phyloP scores from a whole-genome alignment of 37 sponge, comb jelly and placozoan species.

The Diacarnus erythraeanus region DNA sequence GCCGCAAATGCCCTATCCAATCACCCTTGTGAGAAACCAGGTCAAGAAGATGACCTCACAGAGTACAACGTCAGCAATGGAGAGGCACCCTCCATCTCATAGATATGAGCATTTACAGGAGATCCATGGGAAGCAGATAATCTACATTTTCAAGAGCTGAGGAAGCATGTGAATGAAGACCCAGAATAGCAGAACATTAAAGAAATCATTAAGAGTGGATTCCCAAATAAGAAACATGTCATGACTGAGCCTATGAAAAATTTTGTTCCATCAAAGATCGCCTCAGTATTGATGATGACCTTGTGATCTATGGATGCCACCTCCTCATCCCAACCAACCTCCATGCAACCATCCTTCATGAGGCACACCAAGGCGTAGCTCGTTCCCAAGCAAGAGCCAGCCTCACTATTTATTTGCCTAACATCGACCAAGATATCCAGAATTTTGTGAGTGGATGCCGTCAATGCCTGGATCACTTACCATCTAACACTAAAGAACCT shows the following conservation, averaged over 20 bases:
- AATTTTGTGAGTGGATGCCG: too few species aligned
- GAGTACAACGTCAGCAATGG: slow-evolving; percentile 5
- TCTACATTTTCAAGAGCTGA: slow-evolving; percentile 29
- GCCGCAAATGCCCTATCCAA: slow-evolving; percentile 43
- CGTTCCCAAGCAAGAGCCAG: too few species aligned
- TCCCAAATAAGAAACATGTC: slow-evolving; percentile 14
- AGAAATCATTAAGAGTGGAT: slow-evolving; percentile 15
- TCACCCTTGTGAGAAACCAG: slow-evolving; percentile 4
- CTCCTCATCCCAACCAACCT: slow-evolving; percentile 17
- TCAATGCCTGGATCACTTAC: too few species aligned
- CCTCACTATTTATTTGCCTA: too few species aligned
- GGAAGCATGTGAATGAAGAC: slow-evolving; percentile 22
- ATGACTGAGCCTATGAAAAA: slow-evolving; percentile 1
- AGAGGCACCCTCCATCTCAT: neutral
- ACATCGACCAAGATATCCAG: too few species aligned
- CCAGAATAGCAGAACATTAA: slow-evolving; percentile 25
- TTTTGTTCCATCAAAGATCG: slow-evolving; percentile 25
- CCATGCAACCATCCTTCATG: too few species aligned
- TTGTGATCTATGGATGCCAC: slow-evolving; percentile 32
- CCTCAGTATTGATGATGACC: slow-evolving; percentile 30
- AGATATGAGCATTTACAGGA: neutral
- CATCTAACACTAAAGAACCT: too few species aligned
- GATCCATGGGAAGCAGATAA: slow-evolving; percentile 1
- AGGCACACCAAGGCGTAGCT: too few species aligned
- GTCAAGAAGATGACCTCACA: slow-evolving; percentile 12